These are phyloP conservation scores for Anthoscopus minutus DNA, from an alignment of 2,113 vertebrate genomes.

Conservation along the genomic window DNA sequence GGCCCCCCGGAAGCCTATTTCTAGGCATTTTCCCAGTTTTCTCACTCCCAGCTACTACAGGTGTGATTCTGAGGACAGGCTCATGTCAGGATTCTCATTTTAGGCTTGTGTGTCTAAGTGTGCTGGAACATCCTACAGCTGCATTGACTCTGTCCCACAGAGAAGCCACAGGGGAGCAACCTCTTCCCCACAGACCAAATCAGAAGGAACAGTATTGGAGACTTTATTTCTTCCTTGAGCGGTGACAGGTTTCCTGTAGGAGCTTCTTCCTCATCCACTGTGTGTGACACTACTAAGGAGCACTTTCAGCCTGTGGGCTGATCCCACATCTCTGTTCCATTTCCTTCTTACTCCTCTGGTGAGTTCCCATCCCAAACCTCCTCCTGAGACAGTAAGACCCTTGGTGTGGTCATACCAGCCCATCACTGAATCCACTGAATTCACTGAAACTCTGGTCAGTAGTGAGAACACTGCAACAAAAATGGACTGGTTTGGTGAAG, in stretches of 20 bases:
- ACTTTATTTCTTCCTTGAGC: neutral
- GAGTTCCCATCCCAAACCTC: neutral
- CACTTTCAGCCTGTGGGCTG: neutral
- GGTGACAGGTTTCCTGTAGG: neutral
- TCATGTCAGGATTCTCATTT: neutral
- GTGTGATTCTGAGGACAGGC: neutral
- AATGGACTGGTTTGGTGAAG: neutral
- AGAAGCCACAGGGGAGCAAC: neutral
- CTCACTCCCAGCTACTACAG: neutral
- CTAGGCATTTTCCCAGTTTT: neutral
- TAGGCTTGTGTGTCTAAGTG: neutral
- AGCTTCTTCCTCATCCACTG: rapidly evolving
- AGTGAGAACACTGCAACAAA: neutral
- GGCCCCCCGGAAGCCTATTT: neutral
- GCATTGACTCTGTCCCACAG: rapidly evolving
- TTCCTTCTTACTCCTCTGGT: neutral
- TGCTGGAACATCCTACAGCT: neutral
- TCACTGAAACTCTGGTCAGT: neutral
- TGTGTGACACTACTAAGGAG: neutral
- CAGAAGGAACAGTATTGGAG: neutral
- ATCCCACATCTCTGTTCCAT: neutral
- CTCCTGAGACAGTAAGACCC: neutral
- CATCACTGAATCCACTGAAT: no score
- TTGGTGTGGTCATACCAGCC: neutral
- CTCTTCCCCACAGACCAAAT: neutral